These are phyloP conservation scores for Phaenicophaeus curvirostris DNA, from an alignment of 2,797 vertebrate species.

Conservation along the genomic window DNA sequence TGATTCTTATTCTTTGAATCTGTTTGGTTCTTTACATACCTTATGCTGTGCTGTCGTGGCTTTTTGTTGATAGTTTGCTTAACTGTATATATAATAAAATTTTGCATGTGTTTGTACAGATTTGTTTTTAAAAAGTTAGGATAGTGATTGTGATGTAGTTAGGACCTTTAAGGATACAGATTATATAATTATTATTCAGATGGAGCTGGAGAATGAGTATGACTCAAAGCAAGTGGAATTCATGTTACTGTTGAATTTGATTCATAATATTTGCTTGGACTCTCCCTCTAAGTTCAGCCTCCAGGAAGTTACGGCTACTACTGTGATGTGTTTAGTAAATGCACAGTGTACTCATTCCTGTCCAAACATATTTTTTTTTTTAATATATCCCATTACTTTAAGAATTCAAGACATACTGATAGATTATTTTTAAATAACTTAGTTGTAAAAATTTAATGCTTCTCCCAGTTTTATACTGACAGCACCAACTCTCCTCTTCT, in stretches of 20 bases:
- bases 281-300: background rate
- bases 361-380: background rate
- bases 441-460: background rate
- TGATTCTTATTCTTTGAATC: background rate
- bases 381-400: background rate
- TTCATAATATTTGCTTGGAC: background rate
- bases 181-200: background rate
- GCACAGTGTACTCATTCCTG: background rate
- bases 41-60: background rate
- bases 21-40: background rate
- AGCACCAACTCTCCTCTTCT: background rate
- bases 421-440: background rate
- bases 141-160: background rate
- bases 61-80: background rate
- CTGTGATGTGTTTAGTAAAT: background rate
- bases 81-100: background rate
- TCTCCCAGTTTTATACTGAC: background rate
- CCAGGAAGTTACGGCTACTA: background rate
- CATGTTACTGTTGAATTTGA: background rate
- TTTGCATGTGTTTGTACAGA: background rate
- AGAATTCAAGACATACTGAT: background rate
- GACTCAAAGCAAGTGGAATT: background rate
- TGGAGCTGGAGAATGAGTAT: background rate
- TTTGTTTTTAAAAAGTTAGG: background rate
- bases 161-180: background rate